Conservation (phyloP, 2,888 invertebrate genomes). For the Pollenia labialis region DNA sequence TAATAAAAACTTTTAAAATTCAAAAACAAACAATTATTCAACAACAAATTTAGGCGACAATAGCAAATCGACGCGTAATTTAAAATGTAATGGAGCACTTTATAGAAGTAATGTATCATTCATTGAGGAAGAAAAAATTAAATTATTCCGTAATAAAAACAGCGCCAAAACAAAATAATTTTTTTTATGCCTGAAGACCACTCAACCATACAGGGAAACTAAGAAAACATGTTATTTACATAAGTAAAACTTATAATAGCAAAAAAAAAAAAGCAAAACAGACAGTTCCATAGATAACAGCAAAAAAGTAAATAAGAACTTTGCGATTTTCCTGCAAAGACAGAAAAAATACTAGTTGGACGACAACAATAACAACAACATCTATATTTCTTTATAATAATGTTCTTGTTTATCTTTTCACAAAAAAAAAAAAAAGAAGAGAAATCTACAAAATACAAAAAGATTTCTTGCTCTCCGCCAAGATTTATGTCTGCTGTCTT, state of each 20-base stretch:
- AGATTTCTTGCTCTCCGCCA: conserved; percentile 23
- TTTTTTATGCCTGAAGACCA: not conserved
- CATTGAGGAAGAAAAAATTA: not conserved
- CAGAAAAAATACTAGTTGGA: conserved; percentile 4
- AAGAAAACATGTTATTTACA: conserved; percentile 5
- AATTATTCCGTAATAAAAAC: conserved; percentile 3
- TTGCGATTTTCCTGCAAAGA: not conserved
- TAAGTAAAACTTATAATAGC: not conserved
- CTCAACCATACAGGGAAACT: not conserved
- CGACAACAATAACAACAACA: not conserved
- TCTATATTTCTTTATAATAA: not conserved
- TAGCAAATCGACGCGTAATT: conserved; percentile 57
- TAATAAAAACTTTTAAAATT: not conserved
- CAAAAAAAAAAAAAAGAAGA: not conserved
- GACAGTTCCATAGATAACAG: conserved; percentile 14
- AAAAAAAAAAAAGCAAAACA: not conserved
- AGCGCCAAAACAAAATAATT: not conserved
- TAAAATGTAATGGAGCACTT: conserved; percentile 66
- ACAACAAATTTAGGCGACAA: conserved; percentile 4
- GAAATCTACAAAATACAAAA: not conserved
- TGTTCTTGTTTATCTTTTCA: conserved; percentile 17
- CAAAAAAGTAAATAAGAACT: not conserved
- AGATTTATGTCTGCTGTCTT: conserved; percentile 61
- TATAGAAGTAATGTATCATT: conserved; percentile 56
- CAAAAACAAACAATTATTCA: not conserved